These are phyloP conservation scores for Nyctibius grandis DNA, from an alignment of 2,797 vertebrate species.

Conservation along the genomic window DNA sequence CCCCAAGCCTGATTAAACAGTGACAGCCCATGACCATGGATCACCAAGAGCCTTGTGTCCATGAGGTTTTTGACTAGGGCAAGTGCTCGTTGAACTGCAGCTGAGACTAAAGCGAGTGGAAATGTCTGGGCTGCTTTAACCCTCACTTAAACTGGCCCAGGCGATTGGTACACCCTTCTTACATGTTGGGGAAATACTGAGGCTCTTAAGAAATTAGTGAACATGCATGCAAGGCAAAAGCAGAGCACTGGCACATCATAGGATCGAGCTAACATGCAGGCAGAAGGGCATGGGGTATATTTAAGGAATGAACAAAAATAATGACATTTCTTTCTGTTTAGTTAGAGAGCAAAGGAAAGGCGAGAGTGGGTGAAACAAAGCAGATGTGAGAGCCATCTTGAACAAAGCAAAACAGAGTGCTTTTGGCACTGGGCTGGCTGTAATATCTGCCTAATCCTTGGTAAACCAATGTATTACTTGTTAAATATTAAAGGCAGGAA, in stretches of 20 bases:
- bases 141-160: not conserved
- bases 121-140: not conserved
- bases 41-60: not conserved
- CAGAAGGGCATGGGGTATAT: not conserved
- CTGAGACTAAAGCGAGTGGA: not conserved
- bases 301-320: not conserved
- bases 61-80: not conserved
- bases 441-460: not conserved
- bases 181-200: not conserved
- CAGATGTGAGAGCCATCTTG: not conserved
- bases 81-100: not conserved
- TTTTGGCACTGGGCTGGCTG: not conserved
- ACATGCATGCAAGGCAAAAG: not conserved
- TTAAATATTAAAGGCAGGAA: constrained; percentile 27
- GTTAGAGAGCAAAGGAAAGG: not conserved
- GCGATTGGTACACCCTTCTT: not conserved
- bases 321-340: not conserved
- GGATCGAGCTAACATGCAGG: not conserved
- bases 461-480: not conserved
- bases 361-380: not conserved
- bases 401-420: not conserved
- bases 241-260: not conserved
- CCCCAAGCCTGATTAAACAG: not conserved
- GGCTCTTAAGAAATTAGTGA: not conserved
- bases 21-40: too few species aligned